Conservation (phyloP, 1,140 invertebrate species). For the Bombus superbus region DNA sequence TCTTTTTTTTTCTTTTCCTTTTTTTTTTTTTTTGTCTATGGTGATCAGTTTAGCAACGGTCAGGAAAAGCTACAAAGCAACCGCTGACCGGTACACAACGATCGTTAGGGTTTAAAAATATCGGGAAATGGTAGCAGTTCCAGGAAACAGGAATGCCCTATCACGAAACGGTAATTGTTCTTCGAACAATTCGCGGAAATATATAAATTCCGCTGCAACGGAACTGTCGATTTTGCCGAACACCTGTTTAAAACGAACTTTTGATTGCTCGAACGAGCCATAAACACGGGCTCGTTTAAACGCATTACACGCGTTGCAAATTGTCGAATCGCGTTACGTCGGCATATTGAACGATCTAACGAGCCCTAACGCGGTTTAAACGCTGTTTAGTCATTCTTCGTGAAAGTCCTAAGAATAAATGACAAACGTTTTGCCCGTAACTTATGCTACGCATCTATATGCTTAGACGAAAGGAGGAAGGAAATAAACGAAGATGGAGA, state of each 20-base stretch:
- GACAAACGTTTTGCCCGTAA: neutral
- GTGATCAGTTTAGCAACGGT: neutral
- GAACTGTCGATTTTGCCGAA: neutral
- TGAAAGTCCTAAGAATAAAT: neutral
- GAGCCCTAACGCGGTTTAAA: neutral
- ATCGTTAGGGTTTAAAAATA: neutral
- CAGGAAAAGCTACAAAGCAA: neutral
- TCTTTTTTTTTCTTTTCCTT: too few relatives aligned
- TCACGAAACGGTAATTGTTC: neutral
- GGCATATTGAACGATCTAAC: conserved; percentile 7
- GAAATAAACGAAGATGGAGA: too few relatives aligned
- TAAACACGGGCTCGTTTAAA: conserved; percentile 1
- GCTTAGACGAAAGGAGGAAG: neutral
- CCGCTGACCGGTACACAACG: neutral
- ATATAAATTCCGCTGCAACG: conserved; percentile 4
- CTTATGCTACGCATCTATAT: neutral
- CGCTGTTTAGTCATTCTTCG: conserved; percentile 3
- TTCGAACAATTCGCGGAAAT: conserved; percentile 1
- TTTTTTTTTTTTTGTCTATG: too few relatives aligned
- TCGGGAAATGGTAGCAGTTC: neutral
- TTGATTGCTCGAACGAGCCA: neutral
- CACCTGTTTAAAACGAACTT: conserved; percentile 26
- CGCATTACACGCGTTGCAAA: conserved; percentile 1
- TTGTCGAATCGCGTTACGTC: conserved; percentile 18
- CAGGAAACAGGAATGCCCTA: neutral